Evolutionary conservation across 1,140 invertebrate species (phyloP), one percentile per base, ranked within the genome.

Genomic region (Cydia fagiglandana): DNA sequence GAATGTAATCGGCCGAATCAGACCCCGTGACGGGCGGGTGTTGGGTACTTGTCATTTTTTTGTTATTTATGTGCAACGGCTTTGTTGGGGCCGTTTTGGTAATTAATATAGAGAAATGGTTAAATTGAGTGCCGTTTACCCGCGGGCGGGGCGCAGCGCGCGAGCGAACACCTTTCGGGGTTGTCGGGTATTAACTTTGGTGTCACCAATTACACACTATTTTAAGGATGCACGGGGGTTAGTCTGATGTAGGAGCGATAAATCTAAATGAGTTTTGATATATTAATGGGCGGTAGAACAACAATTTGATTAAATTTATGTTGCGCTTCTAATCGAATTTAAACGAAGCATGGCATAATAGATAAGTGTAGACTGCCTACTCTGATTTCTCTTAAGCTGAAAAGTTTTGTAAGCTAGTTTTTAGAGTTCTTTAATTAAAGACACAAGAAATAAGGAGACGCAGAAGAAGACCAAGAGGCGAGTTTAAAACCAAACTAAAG

Each of bases 51-150:
- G 81, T 83, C 81, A 83, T 81, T 85, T 89, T 89, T 86, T 84
- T 84, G 80, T 89, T 88, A 89, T 88, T 89, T 89, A 90, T 88
- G 83, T 83, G 80, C 81, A 83, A 85, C 81, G 84, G 85, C 73
- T 80, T 74, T 73, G 66, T 68, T 70, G 80, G 79, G 84, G 80
- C 75, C 81, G 83, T 82, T 84, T 83, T 79, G 80, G 80, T 85
- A 85, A 88, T 88, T 88, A 86, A 86, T 86, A 85, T 82, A 81
- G 82, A 82, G 81, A 78, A 84, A 84, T 81, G 79, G 80, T 77
- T 79, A 81, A 81, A 85, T 84, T 79, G 79, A 82, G 82, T 73
- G 78, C 79, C 80, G 83, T 85, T 87, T 86, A 84, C 81, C 85
- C 82, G 75, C 75, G 77, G 81, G 86, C 81, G 73, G 50, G 70